Evolutionary conservation across 2,797 vertebrate species (phyloP).

Genomic region (Gambusia yucatana): DNA sequence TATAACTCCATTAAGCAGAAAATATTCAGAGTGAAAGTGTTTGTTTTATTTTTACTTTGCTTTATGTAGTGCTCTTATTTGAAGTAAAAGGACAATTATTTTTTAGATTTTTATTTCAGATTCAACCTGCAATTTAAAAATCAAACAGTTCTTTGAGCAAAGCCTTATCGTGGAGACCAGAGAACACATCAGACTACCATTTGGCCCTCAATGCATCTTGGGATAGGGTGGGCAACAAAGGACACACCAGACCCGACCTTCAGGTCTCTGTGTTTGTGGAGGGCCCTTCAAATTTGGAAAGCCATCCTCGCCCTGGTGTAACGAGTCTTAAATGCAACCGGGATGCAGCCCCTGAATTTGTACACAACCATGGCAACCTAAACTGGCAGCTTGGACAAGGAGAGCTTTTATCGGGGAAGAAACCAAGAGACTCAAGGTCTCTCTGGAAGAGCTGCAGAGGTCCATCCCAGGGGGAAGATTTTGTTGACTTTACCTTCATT

Average conservation of each 20-base stretch:
- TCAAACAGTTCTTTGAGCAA: neutral
- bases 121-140: neutral
- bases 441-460: neutral
- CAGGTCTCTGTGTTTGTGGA: neutral
- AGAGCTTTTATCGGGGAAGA: neutral
- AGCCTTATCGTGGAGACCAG: neutral
- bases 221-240: too few relatives aligned
- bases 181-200: neutral
- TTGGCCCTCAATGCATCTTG: too few relatives aligned
- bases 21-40: neutral
- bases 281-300: neutral
- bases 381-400: neutral
- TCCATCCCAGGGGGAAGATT: neutral
- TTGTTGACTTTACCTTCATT: neutral
- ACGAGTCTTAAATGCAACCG: neutral
- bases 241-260: too few relatives aligned
- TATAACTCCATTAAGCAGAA: neutral
- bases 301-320: neutral
- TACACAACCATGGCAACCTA: neutral
- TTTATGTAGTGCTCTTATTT: neutral
- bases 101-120: neutral
- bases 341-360: neutral
- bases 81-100: neutral
- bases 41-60: neutral
- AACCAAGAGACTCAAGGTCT: neutral